These are phyloP conservation scores for Mythimna ferrago DNA, from an alignment of 2,888 invertebrate genomes.

Conservation along the genomic window DNA sequence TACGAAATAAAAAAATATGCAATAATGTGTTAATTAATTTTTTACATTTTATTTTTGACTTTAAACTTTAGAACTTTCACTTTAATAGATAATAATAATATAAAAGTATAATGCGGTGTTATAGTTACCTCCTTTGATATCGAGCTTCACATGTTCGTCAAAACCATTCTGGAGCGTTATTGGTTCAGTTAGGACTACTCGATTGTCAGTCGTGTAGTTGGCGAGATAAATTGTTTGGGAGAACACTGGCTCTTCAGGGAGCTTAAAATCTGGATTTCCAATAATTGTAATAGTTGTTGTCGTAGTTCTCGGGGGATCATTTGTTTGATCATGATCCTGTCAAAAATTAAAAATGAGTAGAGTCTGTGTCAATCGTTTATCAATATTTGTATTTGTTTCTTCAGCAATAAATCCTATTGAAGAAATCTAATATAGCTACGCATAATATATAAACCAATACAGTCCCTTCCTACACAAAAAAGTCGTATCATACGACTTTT, in stretches of 20 bases:
- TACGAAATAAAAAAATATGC: not conserved
- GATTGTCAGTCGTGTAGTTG: constrained; percentile 76
- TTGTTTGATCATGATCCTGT: constrained; percentile 83
- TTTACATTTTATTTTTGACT: not conserved
- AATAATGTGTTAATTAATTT: not conserved
- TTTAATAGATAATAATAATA: not conserved
- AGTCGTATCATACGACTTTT: too few relatives aligned
- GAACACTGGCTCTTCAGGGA: constrained; percentile 87
- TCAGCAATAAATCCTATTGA: not conserved
- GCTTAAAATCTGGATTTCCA: constrained; percentile 78
- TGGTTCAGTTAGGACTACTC: constrained; percentile 69
- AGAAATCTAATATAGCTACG: too few relatives aligned
- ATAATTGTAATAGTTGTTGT: constrained; percentile 77
- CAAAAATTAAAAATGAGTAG: constrained; percentile 9
- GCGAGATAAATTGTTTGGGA: constrained; percentile 83
- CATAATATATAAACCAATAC: too few relatives aligned
- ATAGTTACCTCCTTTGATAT: constrained; percentile 78
- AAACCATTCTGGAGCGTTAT: constrained; percentile 80
- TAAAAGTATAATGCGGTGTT: not conserved
- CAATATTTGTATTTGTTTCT: not conserved
- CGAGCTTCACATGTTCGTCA: constrained; percentile 77
- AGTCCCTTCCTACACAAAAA: too few relatives aligned
- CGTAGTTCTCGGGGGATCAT: constrained; percentile 71
- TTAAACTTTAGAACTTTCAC: not conserved
- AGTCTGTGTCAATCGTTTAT: not conserved